Percentiles rank a stretch among this genome's conserved stretches.
phyloP scores from a whole-genome alignment of 2,888 invertebrate genomes.

The Chalcis sispes region DNA sequence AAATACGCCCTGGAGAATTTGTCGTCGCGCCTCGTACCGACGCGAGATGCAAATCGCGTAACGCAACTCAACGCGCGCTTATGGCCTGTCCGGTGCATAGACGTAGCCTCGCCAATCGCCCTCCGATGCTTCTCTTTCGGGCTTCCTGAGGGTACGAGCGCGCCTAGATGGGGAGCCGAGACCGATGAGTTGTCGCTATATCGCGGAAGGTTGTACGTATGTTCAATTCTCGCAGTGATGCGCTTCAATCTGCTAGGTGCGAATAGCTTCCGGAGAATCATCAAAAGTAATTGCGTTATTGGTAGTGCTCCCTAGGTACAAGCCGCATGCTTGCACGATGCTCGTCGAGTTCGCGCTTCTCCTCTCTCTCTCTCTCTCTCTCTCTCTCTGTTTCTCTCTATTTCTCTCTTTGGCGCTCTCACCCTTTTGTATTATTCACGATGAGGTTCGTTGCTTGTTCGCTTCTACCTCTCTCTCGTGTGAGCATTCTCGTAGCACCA shows the following conservation, averaged over 20 bases:
- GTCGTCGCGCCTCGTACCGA: slow-evolving; percentile 62
- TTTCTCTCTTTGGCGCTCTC: slow-evolving; percentile 37
- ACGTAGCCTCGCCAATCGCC: no score
- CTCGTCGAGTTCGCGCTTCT: not conserved
- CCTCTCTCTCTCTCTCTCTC: not conserved
- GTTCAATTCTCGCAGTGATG: slow-evolving; percentile 65
- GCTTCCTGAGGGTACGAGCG: not conserved
- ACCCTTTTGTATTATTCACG: slow-evolving; percentile 3
- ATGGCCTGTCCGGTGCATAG: slow-evolving; percentile 1
- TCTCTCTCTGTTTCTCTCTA: not conserved
- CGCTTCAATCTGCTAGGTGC: slow-evolving; percentile 64
- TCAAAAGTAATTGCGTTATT: slow-evolving; percentile 69
- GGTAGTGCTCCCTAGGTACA: slow-evolving; percentile 44
- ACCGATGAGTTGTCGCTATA: slow-evolving; percentile 45
- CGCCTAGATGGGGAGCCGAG: no score
- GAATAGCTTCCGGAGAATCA: slow-evolving; percentile 66
- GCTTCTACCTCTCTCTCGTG: not conserved
- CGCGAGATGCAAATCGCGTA: not conserved
- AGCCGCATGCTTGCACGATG: not conserved
- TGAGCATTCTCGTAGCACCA: not conserved
- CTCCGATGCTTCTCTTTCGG: not conserved
- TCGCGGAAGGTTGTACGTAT: slow-evolving; percentile 61
- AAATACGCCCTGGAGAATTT: slow-evolving; percentile 58
- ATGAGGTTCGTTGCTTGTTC: not conserved
- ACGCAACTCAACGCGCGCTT: slow-evolving; percentile 11